Conservation (phyloP, 2,888 invertebrate species). For the Athripsodes cinereus region DNA sequence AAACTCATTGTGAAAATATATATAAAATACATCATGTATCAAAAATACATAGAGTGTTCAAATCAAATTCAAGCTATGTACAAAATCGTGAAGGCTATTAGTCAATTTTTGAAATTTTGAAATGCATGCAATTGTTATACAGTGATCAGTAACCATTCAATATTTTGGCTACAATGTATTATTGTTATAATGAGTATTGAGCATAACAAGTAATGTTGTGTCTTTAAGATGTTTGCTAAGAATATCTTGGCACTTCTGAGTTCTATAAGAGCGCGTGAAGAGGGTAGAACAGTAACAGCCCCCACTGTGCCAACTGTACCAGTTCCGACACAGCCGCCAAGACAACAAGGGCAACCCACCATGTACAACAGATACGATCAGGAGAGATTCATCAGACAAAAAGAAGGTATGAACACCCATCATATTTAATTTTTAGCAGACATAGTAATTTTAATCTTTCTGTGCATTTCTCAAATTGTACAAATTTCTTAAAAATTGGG, state of each 20-base stretch:
- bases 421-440: too few relatives aligned
- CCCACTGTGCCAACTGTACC: conserved; percentile 45
- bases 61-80: too few relatives aligned
- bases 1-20: too few relatives aligned
- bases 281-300: conserved; percentile 54
- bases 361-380: conserved; percentile 99
- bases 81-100: too few relatives aligned
- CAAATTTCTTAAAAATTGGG: too few relatives aligned
- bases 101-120: too few relatives aligned
- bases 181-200: neutral
- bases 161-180: neutral
- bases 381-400: conserved; percentile 88
- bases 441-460: neutral
- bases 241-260: conserved; percentile 87
- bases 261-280: conserved; percentile 89
- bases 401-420: conserved; percentile 72
- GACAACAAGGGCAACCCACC: conserved; percentile 44
- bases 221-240: conserved; percentile 74
- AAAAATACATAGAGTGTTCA: too few relatives aligned
- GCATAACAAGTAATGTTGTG: neutral
- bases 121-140: too few relatives aligned
- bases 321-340: conserved; percentile 53
- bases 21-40: too few relatives aligned
- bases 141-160: neutral
- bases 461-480: neutral